Conservation (phyloP, 2,888 invertebrate species). For the Petrolisthes cinctipes region DNA sequence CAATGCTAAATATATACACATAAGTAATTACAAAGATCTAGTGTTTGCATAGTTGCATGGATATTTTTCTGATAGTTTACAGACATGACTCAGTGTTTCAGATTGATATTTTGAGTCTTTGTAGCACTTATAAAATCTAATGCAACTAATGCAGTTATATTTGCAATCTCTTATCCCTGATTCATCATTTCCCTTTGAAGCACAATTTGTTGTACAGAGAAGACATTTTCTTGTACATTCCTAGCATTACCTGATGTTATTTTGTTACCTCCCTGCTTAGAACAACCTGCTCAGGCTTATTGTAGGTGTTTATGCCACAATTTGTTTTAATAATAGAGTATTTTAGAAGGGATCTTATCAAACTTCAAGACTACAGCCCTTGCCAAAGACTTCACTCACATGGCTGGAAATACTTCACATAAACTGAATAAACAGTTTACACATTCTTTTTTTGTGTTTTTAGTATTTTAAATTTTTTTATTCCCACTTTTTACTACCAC, state of each 20-base stretch:
- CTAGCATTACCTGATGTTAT: constrained; percentile 26
- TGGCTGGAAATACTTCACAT: neutral
- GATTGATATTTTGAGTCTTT: constrained; percentile 43
- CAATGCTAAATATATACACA: constrained; percentile 37
- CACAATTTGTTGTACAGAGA: constrained; percentile 31
- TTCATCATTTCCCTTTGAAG: constrained; percentile 35
- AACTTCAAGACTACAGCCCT: neutral
- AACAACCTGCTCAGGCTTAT: constrained; percentile 30
- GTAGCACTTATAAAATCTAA: constrained; percentile 40
- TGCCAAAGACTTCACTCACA: neutral
- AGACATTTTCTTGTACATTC: constrained; percentile 29
- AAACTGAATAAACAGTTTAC: neutral
- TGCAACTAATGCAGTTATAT: constrained; percentile 38
- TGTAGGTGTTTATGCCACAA: constrained; percentile 27
- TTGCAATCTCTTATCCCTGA: constrained; percentile 31
- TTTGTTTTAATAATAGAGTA: neutral
- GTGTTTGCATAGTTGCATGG: constrained; percentile 56
- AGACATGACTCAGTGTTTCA: constrained; percentile 34
- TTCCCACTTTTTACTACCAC: neutral
- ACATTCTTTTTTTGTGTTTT: neutral
- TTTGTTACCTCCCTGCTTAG: constrained; percentile 25
- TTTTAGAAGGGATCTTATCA: neutral
- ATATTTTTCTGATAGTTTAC: constrained; percentile 50
- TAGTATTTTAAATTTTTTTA: neutral
- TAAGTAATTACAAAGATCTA: constrained; percentile 36